Evolutionary conservation across 2,113 vertebrate species (phyloP), one percentile per base, ranked within the genome.

Genomic region (Eurystomus gularis): DNA sequence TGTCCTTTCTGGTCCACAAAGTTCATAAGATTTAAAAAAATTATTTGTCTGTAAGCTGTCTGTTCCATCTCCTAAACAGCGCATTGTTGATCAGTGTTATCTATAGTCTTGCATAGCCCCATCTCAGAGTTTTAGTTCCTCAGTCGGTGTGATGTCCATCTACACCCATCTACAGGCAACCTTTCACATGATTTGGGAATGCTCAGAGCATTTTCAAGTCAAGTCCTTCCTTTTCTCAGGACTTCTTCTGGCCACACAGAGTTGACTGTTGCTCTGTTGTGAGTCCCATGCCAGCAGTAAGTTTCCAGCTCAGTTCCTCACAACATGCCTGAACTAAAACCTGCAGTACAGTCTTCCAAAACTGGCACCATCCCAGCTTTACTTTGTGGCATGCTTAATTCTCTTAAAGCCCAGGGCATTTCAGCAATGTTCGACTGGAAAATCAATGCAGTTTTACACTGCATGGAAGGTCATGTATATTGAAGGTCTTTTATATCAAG

Each of bases 351-450:
- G 21, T 71, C 69, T 95, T 91, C 69, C 55, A 81, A 75, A 94
- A 92, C 75, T 55, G 51, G 58, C 60, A 64, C 66, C 51, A 88
- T 70, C 42, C 39, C 79, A 88, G 58, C 26, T 83, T 83, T 69
- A 39, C 51, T 91, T 69, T 75, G 68, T 51, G 42, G 35, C 46
- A 88, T 86, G 68, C 39, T 90, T 96, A 93, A 92, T 46, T 93
- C 86, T 88, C 55, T 37, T 77, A 81, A 96, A 90, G 46, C 79
- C 82, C 60, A 58, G 29, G 52, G 71, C 85, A 90, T 86, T 96
- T 94, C 85, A 86, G 62, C 46, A 88, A 66, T 83, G 76, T 65
- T 72, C 37, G 42, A 83, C 28, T 73, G 82, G 82, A 94, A 95
- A 90, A 91, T 69, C 82, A 90, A 64, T 80, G 85, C 57, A 82